These are phyloP conservation scores for Scaptomyza montana DNA, from an alignment of 1,140 invertebrate species.

Conservation along the genomic window DNA sequence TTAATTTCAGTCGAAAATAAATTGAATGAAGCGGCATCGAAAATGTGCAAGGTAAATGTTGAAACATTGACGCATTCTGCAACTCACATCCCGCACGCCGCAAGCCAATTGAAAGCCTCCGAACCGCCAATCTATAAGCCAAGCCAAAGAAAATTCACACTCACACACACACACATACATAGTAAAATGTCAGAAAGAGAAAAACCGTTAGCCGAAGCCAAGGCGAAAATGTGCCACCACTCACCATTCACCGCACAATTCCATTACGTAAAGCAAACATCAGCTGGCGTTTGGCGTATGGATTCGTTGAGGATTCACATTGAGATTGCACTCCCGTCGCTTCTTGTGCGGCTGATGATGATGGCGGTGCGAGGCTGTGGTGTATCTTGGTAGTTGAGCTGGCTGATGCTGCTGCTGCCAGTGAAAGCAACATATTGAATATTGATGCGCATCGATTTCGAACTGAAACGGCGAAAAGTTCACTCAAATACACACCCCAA, in stretches of 20 bases:
- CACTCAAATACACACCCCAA: slow-evolving; percentile 30
- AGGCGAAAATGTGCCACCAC: slow-evolving; percentile 60
- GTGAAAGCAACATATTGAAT: slow-evolving; percentile 79
- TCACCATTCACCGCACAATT: slow-evolving; percentile 76
- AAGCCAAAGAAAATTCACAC: slow-evolving; percentile 61
- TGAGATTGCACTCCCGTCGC: slow-evolving; percentile 51
- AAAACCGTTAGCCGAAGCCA: slow-evolving; percentile 29
- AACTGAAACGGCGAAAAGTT: slow-evolving; percentile 73
- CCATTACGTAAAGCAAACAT: slow-evolving; percentile 81
- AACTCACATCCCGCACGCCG: not conserved
- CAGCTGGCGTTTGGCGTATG: slow-evolving; percentile 67
- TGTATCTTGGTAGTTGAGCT: not conserved
- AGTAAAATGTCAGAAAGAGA: slow-evolving; percentile 52
- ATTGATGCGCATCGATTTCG: slow-evolving; percentile 79
- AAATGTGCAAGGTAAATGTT: slow-evolving; percentile 59
- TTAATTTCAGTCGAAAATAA: slow-evolving; percentile 76
- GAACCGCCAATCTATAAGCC: slow-evolving; percentile 52
- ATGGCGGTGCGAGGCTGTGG: not conserved
- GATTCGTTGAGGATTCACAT: slow-evolving; percentile 55
- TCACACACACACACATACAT: slow-evolving; percentile 8
- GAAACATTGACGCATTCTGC: slow-evolving; percentile 37
- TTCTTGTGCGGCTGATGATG: slow-evolving; percentile 6
- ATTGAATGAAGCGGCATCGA: slow-evolving; percentile 53
- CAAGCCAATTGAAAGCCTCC: slow-evolving; percentile 61
- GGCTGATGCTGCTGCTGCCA: slow-evolving; percentile 36